Base-by-base conservation (phyloP, 2,888 invertebrate genomes). In the Pammene fasciana region DNA sequence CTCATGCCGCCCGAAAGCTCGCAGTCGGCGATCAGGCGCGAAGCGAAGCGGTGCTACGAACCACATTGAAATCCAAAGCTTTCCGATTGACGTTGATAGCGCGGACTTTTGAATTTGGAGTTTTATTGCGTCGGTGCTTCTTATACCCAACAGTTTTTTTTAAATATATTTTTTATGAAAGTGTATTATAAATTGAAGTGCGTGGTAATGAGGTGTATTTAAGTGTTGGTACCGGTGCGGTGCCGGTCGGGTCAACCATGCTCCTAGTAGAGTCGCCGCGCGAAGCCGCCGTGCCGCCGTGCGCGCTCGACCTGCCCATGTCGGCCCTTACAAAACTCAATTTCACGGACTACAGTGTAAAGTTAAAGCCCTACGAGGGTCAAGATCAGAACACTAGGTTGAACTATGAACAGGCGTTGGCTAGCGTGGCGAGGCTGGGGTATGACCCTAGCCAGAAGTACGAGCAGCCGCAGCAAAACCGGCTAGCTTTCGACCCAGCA, bases 231-330 rank as follows among this genome's bases (percentile, higher is more conserved):
- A 79, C 38, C 55, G 76, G 77, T 80, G 79, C 80, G 86, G 83
- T 88, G 90, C 89, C 86, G 89, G 85, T 88, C 87, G 14, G 64
- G 56, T 43, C 68, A 64, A 94, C 94, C 88, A 96, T 96, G 96
- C 95, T 96, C 88, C 94, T 96, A 84, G 95, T 96, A 89, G 95
- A 95, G 94, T 92, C 95, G 82, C 94, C 94, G 81, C 94, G 94
- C 86, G 96, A 96, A 92, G 94, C 95, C 85, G 95, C 95, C 89
- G 95, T 95, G 87, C 90, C 90, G 74, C 88, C 90, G 84, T 89
- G 88, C 84, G 86, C 86, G 85, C 78, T 89, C 59, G 89, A 90
- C 84, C 77, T 86, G 75, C 89, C 90, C 73, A 92, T 92, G 92
- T 91, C 92, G 76, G 82, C 90, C 55, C 84, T 90, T 68, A 87